Evolutionary conservation across 2,797 vertebrate genomes (phyloP).

Genomic region (Acanthornis magna): DNA sequence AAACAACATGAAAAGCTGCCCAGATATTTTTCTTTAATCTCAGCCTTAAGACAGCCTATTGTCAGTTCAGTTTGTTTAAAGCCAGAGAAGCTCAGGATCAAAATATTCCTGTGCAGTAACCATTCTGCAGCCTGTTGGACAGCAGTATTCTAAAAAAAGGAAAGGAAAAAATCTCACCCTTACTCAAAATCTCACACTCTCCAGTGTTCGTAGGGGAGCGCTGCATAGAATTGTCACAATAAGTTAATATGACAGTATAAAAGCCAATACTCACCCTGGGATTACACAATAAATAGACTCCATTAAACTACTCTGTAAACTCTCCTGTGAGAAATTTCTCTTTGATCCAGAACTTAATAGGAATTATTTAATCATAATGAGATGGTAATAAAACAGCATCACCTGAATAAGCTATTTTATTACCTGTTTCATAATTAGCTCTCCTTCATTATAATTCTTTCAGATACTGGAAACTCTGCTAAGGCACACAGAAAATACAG

Average conservation of each 20-base stretch:
- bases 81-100: not conserved
- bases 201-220: not conserved
- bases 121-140: not conserved
- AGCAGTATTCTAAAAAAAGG: not conserved
- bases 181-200: not conserved
- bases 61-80: not conserved
- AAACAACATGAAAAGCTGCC: not conserved
- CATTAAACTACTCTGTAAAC: conserved; percentile 71
- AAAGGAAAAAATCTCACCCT: not conserved
- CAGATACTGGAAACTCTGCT: not conserved
- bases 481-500: not conserved
- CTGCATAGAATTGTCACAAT: conserved; percentile 21
- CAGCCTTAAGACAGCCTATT: not conserved
- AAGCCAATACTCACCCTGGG: conserved; percentile 63
- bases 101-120: not conserved
- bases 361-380: conserved; percentile 77
- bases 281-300: conserved; percentile 73
- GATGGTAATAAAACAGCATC: conserved; percentile 74
- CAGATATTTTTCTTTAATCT: not conserved
- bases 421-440: conserved; percentile 70
- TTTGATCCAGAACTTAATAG: conserved; percentile 74
- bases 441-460: conserved; percentile 58
- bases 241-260: conserved; percentile 58
- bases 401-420: conserved; percentile 77
- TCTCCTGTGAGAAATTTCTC: conserved; percentile 74